Conservation (phyloP, 2,888 invertebrate genomes). For the Tigriopus californicus region DNA sequence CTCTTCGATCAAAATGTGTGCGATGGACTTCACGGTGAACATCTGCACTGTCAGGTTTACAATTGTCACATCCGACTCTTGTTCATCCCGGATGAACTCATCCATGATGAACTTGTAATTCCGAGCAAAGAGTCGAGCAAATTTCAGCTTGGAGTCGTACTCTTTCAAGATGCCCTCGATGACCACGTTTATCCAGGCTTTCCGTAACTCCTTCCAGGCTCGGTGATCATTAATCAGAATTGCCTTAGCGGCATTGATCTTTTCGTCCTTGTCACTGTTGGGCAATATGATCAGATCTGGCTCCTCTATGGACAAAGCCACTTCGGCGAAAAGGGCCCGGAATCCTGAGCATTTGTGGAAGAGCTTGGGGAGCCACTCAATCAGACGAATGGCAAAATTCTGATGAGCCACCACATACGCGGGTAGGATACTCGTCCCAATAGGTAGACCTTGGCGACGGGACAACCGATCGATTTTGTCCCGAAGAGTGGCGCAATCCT, state of each 20-base stretch:
- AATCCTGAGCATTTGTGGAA: constrained; percentile 6
- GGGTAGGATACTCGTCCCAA: background rate
- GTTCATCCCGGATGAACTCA: background rate
- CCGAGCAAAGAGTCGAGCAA: background rate
- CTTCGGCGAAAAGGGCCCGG: constrained; percentile 1
- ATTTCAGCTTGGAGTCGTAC: background rate
- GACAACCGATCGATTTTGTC: background rate
- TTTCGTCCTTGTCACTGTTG: background rate
- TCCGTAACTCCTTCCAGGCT: background rate
- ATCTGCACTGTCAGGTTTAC: constrained; percentile 1
- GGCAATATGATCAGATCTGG: background rate
- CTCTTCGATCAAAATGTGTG: constrained; percentile 6
- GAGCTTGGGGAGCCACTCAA: background rate
- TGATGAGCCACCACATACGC: constrained; percentile 2
- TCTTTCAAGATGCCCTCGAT: background rate
- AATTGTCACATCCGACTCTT: constrained; percentile 1
- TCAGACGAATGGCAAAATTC: background rate
- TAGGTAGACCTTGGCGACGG: background rate
- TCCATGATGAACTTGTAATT: constrained; percentile 2
- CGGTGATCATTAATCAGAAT: background rate
- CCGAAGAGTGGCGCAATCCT: background rate
- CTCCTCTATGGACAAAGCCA: background rate
- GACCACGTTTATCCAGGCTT: background rate
- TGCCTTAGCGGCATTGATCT: background rate
- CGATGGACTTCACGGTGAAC: background rate